Evolutionary conservation across 2,888 invertebrate genomes (phyloP).

Genomic region (Drosophila incognita): DNA sequence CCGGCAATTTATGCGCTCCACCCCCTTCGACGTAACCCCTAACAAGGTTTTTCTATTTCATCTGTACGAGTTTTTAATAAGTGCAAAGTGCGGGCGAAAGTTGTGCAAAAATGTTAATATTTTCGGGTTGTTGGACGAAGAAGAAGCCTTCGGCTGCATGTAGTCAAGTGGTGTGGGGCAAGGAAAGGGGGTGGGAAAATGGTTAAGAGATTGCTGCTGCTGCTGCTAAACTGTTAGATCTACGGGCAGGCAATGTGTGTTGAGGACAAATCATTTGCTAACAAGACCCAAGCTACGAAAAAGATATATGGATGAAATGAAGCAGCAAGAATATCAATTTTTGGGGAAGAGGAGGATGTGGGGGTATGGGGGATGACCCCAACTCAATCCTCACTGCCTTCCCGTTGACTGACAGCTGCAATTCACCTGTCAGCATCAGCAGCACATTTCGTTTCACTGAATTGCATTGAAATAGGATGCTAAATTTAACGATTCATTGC

Average conservation of each 20-base stretch:
- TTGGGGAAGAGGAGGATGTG: background rate
- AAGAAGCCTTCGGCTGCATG: slow-evolving; percentile 39
- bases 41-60: slow-evolving; percentile 53
- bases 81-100: slow-evolving; percentile 73
- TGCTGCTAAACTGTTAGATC: slow-evolving; percentile 51
- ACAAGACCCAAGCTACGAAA: slow-evolving; percentile 22
- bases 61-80: slow-evolving; percentile 74
- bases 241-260: slow-evolving; percentile 28
- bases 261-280: slow-evolving; percentile 66
- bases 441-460: slow-evolving; percentile 62
- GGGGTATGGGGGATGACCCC: slow-evolving; percentile 1
- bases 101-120: slow-evolving; percentile 50
- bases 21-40: background rate
- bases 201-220: slow-evolving; percentile 5
- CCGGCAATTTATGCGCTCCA: slow-evolving; percentile 63
- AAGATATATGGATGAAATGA: slow-evolving; percentile 35
- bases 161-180: slow-evolving; percentile 13
- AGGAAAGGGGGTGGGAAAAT: background rate
- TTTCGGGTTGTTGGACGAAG: slow-evolving; percentile 40
- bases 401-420: slow-evolving; percentile 72
- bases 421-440: slow-evolving; percentile 78
- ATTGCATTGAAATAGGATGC: slow-evolving; percentile 80
- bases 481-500: slow-evolving; percentile 81
- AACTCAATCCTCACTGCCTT: slow-evolving; percentile 22
- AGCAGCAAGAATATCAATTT: slow-evolving; percentile 28